Conservation (phyloP, 2,888 invertebrate genomes). For the Rugalucina vietnamica region DNA sequence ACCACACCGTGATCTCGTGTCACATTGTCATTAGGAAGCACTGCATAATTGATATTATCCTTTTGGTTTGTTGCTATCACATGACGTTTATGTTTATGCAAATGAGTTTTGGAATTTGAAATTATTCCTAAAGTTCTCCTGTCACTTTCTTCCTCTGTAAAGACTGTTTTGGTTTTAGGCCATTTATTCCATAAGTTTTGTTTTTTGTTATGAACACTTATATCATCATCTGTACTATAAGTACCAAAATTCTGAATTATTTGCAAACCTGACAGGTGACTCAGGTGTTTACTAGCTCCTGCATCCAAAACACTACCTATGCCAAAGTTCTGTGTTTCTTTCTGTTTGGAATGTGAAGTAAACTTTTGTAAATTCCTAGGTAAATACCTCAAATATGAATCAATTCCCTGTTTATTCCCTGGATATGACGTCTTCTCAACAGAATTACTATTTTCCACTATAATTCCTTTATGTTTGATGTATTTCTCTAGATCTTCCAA, state of each 20-base stretch:
- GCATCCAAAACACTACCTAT: neutral
- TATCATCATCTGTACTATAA: neutral
- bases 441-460: neutral
- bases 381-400: conserved; percentile 10
- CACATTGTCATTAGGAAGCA: neutral
- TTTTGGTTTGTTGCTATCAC: neutral
- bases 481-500: neutral
- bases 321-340: conserved; percentile 1
- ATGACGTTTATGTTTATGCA: neutral
- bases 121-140: too few relatives aligned
- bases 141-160: too few relatives aligned
- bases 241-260: neutral
- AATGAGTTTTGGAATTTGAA: neutral
- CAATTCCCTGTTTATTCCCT: conserved; percentile 4
- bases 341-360: neutral
- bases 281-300: neutral
- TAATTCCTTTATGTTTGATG: neutral
- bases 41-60: conserved; percentile 2
- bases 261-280: neutral
- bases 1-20: conserved; percentile 29
- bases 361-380: neutral
- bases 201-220: neutral
- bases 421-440: neutral
- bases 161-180: too few relatives aligned
- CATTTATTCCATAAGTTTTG: neutral